Percentiles rank a stretch among this genome's conserved stretches.
phyloP scores from a whole-genome alignment of 2,113 vertebrate species.

The Astur gentilis region DNA sequence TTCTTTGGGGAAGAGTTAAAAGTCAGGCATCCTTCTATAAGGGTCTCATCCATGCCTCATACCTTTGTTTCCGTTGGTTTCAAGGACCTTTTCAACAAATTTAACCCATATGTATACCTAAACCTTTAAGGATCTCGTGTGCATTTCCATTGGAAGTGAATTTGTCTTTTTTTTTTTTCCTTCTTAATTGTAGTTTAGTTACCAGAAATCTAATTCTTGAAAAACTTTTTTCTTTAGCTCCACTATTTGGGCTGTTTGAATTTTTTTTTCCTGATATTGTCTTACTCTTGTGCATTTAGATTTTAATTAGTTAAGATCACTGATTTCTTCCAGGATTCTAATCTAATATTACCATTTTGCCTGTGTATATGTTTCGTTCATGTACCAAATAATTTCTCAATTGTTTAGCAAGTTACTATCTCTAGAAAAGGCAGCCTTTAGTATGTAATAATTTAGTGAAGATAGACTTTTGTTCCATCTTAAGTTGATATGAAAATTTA shows the following conservation, averaged over 20 bases:
- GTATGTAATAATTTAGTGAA: not conserved
- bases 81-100: not conserved
- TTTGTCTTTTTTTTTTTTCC: fast-evolving
- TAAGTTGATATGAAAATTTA: not conserved
- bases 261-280: not conserved
- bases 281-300: not conserved
- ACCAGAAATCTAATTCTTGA: not conserved
- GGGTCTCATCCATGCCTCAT: not conserved
- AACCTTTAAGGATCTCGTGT: not conserved
- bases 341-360: not conserved
- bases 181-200: not conserved
- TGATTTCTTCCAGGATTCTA: not conserved
- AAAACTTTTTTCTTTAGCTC: not conserved
- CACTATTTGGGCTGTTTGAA: not conserved
- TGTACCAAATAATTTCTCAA: not conserved
- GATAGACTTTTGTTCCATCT: not conserved
- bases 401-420: not conserved
- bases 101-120: not conserved
- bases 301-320: not conserved
- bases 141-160: not conserved
- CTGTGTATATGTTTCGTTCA: not conserved
- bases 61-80: not conserved
- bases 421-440: not conserved
- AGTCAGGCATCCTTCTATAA: not conserved
- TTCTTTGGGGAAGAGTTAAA: not conserved